These are phyloP conservation scores for Scaptomyza reducta DNA, from an alignment of 2,888 invertebrate species.

Conservation along the genomic window DNA sequence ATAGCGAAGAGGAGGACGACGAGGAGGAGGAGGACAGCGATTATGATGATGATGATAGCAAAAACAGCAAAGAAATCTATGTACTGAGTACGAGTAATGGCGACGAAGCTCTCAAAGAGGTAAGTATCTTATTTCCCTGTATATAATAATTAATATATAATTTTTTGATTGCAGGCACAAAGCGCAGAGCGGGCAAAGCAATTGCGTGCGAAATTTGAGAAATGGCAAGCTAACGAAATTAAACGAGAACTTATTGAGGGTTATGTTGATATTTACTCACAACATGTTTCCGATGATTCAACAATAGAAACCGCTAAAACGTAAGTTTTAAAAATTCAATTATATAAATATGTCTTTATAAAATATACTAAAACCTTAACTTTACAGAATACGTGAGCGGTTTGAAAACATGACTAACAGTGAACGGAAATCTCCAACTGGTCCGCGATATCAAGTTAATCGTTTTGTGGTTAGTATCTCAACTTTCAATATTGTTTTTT, in stretches of 20 bases:
- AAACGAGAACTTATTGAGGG: constrained; percentile 85
- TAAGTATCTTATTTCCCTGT: constrained; percentile 32
- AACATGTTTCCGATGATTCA: constrained; percentile 87
- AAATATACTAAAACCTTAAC: neutral
- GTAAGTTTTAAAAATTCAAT: constrained; percentile 81
- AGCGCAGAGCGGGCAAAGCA: constrained; percentile 92
- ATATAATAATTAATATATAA: neutral
- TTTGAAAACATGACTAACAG: constrained; percentile 93
- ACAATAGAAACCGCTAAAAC: constrained; percentile 94
- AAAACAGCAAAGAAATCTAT: constrained; percentile 38
- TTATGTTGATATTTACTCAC: constrained; percentile 84
- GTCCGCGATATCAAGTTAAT: constrained; percentile 90
- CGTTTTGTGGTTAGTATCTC: constrained; percentile 93
- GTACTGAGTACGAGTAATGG: constrained; percentile 72
- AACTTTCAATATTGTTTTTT: neutral
- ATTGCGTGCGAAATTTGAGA: constrained; percentile 94
- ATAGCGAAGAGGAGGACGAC: constrained; percentile 84
- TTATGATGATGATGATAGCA: constrained; percentile 74
- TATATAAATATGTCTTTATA: too few relatives aligned
- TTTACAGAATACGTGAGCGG: constrained; percentile 90
- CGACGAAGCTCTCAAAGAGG: constrained; percentile 89
- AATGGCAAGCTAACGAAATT: constrained; percentile 91
- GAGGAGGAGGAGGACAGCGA: constrained; percentile 81
- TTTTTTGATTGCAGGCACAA: constrained; percentile 86
- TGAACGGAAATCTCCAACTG: constrained; percentile 84